Base-by-base conservation (phyloP, 2,888 invertebrate species). In the Macrostomum cliftonense region DNA sequence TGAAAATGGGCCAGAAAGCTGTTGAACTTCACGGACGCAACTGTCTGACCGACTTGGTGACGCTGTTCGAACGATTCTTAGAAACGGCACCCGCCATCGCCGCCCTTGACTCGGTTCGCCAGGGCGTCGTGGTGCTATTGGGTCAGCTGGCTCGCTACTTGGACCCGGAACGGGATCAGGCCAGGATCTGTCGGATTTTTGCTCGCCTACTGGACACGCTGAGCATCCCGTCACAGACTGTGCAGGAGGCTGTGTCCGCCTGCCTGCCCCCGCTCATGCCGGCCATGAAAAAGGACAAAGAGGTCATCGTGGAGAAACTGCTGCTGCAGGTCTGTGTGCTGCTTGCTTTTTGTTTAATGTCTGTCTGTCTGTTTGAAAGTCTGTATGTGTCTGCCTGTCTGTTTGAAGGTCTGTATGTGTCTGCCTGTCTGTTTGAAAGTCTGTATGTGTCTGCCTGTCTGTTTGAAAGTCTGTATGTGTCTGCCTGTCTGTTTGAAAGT, bases 171-270 rank as follows among this genome's bases (percentile, higher is more conserved):
- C 83, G 84, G 54, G 80, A 80, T 55, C 89, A 93, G 72, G 77
- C 79, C 2, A 68, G 87, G 62, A 82, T 93, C 58, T 82, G 83
- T 63, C 89, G 93, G n/a, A 95, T 97, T 61, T 82, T 95, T 11
- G 78, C 80, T 59, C 77, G 91, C 52, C 75, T 97, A 43, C 79
- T 97, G 46, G 80, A 84, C 46, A 85, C 93, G 1, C 75, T 97
- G 4, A 83, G 84, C 37, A 97, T 95, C 39, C 97, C 97, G 12
- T 91, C 93, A 39, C 91, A 95, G 67, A 28, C 5, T 28, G 89
- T 95, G 0, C 97, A 97, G 76, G 89, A 91, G 71, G 86, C 95
- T 0, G 93, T 95, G 0, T 84, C 91, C 42, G 86, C 88, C 70
- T 97, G 95, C 65, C 74, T 97, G 53, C 89, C 93, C 0, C 84